These are phyloP conservation scores for Ginglymostoma cirratum DNA, from an alignment of 2,113 vertebrate genomes.

Conservation along the genomic window DNA sequence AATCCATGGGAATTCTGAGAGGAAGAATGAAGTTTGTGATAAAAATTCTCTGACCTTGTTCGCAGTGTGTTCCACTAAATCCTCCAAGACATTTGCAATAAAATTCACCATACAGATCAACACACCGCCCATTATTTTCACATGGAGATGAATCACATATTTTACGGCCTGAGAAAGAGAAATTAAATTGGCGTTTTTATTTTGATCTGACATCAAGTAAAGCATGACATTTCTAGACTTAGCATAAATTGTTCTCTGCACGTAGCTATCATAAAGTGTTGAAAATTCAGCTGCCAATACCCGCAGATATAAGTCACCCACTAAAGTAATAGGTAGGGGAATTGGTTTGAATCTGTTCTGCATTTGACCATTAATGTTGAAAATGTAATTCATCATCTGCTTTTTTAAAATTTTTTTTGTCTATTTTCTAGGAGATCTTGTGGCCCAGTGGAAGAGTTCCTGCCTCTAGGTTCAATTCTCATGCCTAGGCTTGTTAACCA, in stretches of 20 bases:
- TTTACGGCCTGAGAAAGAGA: background rate
- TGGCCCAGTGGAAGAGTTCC: too few species aligned
- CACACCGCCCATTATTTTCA: background rate
- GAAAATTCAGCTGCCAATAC: background rate
- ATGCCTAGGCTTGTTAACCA: too few species aligned
- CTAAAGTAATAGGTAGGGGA: background rate
- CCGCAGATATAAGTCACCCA: background rate
- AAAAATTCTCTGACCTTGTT: background rate
- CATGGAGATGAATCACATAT: background rate
- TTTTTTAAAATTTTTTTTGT: background rate
- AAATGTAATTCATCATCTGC: background rate
- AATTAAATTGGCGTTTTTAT: background rate
- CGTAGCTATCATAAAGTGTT: background rate
- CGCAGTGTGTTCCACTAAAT: background rate
- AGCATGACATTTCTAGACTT: background rate
- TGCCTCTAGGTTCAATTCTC: too few species aligned
- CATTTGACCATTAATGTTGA: background rate
- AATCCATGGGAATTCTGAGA: too few species aligned
- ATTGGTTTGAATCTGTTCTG: background rate
- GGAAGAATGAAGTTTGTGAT: background rate
- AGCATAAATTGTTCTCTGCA: background rate
- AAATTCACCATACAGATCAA: background rate
- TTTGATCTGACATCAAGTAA: background rate
- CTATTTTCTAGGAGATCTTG: too few species aligned
- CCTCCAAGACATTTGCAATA: background rate